Base-by-base conservation (phyloP, 2,888 invertebrate genomes). In the Quadroppia sp. region DNA sequence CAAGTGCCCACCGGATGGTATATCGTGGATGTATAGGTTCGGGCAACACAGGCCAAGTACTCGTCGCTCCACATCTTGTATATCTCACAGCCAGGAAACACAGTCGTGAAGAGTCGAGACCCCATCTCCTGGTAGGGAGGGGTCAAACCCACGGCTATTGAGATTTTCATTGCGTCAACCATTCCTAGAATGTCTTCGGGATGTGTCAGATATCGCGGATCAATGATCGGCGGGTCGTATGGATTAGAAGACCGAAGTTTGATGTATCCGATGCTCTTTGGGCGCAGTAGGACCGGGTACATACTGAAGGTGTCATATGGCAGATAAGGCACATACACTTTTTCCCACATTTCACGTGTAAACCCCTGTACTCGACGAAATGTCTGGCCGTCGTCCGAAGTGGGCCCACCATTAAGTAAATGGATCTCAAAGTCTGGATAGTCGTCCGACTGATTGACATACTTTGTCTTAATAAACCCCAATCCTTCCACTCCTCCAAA, bases 191-290 rank as follows among this genome's bases (percentile, higher is more conserved):
- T 89, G 81, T 90, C 93, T 74, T 86, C 81, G 0, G 90, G 89
- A 82, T 94, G 88, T 76, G 89, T 88, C 79, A 95, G 90, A 81
- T 98, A 98, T 80, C 95, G 93, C 1, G 97, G 92, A 82, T 97
- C 88, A 81, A 98, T 92, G 36, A 90, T 81, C 0, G 97, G 96
- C 80, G 89, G 89, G 71, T 91, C 89, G 78, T 90, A 90, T 0
- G 97, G 96, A 83, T 94, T 91, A 0, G 88, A 64, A 0, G 78
- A 77, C 15, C 79, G 75, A 6, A 79, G 75, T 56, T 78, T 77
- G 9, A 79, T 67, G 70, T 72, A 78, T 15, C 78, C 78, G 17
- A 77, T 32, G 17, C 77, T 76, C 69, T 78, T 78, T 1, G 79
- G 79, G 9, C 79, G 61, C 45, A 79, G 45, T 48, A 79, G 40